Evolutionary conservation across 2,888 invertebrate species (phyloP).

Genomic region (Ormyrus nitidulus): DNA sequence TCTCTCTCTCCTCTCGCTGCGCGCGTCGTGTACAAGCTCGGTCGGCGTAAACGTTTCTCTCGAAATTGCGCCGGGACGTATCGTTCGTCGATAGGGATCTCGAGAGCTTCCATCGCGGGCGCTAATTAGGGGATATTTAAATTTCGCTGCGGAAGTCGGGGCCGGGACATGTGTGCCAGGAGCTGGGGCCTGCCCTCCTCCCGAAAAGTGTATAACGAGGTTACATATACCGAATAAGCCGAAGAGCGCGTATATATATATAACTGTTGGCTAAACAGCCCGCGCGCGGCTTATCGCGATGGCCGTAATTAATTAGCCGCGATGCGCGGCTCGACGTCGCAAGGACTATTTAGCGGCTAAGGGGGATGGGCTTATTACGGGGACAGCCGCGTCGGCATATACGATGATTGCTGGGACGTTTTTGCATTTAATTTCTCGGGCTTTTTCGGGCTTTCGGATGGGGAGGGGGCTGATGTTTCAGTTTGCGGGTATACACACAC

Average conservation of each 20-base stretch:
- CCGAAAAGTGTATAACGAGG: constrained; percentile 42
- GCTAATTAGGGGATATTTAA: constrained; percentile 56
- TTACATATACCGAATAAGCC: neutral
- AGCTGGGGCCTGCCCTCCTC: neutral
- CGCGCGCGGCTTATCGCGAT: constrained; percentile 66
- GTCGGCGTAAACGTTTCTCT: too few relatives aligned
- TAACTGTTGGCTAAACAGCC: constrained; percentile 73
- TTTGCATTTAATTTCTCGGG: neutral
- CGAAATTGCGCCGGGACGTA: too few relatives aligned
- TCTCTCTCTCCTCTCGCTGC: too few relatives aligned
- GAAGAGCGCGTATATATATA: constrained; percentile 23
- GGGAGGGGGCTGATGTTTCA: neutral
- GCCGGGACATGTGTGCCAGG: constrained; percentile 10
- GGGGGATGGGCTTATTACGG: too few relatives aligned
- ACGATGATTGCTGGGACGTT: too few relatives aligned
- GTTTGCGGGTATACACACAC: neutral
- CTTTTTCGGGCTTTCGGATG: neutral
- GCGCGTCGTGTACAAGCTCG: too few relatives aligned
- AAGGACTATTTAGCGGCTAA: too few relatives aligned
- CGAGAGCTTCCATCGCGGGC: neutral
- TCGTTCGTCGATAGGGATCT: too few relatives aligned
- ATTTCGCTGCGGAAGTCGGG: constrained; percentile 5
- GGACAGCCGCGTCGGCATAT: too few relatives aligned
- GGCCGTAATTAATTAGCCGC: constrained; percentile 55
- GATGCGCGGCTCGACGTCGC: too few relatives aligned